phyloP scores from a whole-genome alignment of 2,888 invertebrate species.

The Megamerina dolium region DNA sequence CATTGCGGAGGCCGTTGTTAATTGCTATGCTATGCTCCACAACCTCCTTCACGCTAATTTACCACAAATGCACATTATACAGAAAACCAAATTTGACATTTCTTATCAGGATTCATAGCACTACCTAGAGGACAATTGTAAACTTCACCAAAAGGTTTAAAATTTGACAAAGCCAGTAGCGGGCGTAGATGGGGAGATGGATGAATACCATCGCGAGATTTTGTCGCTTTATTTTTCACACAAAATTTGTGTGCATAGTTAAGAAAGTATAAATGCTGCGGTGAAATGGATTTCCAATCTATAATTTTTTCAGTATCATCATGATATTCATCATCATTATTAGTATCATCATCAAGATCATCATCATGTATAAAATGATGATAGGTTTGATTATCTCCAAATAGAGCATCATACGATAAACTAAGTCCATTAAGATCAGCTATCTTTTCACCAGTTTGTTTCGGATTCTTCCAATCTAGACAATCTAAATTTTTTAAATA shows the following conservation, averaged over 20 bases:
- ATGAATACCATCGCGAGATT: slow-evolving; percentile 18
- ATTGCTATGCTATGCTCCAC: too few species aligned
- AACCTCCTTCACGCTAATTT: too few species aligned
- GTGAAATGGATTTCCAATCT: too few species aligned
- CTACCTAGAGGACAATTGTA: slow-evolving; percentile 19
- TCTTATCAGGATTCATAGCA: too few species aligned
- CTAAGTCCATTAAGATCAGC: slow-evolving; percentile 26
- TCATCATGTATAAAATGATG: too few species aligned
- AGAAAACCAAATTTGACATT: slow-evolving; percentile 19
- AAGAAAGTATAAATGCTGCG: too few species aligned
- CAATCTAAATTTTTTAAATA: slow-evolving; percentile 18
- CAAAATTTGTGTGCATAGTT: too few species aligned
- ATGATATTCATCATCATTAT: too few species aligned
- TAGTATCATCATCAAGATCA: background rate
- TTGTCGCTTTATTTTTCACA: slow-evolving; percentile 7
- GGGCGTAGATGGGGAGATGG: slow-evolving; percentile 23
- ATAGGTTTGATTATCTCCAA: too few species aligned
- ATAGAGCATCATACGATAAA: slow-evolving; percentile 22
- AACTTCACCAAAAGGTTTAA: slow-evolving; percentile 17
- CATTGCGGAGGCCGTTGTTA: too few species aligned
- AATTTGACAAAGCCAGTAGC: slow-evolving; percentile 21
- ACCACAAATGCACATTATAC: too few species aligned
- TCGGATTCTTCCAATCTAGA: slow-evolving; percentile 16
- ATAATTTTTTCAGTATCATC: too few species aligned
- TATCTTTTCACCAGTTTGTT: slow-evolving; percentile 23